Evolutionary conservation across 2,797 vertebrate species (phyloP).

Genomic region (Pipistrellus pygmaeus): DNA sequence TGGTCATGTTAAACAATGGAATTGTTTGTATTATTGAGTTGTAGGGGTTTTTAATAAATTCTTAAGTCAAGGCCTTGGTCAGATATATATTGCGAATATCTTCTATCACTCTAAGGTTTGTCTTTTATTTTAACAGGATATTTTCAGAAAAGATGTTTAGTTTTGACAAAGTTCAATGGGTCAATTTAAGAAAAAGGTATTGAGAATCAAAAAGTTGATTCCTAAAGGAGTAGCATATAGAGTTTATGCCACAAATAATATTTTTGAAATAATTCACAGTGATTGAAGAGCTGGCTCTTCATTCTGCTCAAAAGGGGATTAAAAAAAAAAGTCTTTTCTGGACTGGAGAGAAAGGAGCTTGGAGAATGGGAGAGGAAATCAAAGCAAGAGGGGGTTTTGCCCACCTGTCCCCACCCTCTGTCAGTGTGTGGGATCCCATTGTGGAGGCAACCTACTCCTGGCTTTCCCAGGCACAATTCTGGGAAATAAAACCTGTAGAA

Average conservation of each 20-base stretch:
- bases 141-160: constrained; percentile 18
- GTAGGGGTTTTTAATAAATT: not conserved
- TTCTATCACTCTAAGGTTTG: not conserved
- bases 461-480: not conserved
- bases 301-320: not conserved
- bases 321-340: constrained; percentile 25
- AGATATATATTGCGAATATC: not conserved
- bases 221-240: not conserved
- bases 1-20: not conserved
- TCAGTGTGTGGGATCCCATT: not conserved
- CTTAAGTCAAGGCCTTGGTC: not conserved
- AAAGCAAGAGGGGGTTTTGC: not conserved
- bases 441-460: not conserved
- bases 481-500: not conserved
- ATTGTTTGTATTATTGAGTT: not conserved
- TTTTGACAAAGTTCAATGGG: constrained; percentile 47
- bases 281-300: constrained; percentile 1
- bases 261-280: not conserved
- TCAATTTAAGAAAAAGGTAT: constrained; percentile 4
- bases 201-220: not conserved
- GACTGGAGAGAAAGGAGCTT: not conserved
- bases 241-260: not conserved
- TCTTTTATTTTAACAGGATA: not conserved
- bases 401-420: not conserved
- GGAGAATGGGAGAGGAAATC: not conserved